These are phyloP conservation scores for Pipistrellus nathusii DNA, from an alignment of 2,797 vertebrate species.

Conservation along the genomic window DNA sequence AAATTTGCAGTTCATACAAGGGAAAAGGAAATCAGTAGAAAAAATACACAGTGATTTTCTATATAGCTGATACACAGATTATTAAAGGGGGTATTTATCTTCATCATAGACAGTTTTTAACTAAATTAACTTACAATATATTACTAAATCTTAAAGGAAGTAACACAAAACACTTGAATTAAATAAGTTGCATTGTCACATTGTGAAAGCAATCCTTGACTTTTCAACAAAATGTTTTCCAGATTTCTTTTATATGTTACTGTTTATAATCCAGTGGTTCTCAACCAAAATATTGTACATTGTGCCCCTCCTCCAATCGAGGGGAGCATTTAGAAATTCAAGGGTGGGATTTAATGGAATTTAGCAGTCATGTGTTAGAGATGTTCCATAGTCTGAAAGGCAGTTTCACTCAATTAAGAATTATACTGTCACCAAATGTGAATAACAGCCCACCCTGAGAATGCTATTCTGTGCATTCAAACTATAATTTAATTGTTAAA, in stretches of 20 bases:
- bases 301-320: background rate
- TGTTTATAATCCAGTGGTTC: constrained; percentile 39
- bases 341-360: background rate
- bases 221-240: constrained; percentile 41
- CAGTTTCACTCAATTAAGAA: background rate
- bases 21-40: constrained; percentile 43
- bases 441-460: background rate
- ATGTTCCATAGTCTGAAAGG: background rate
- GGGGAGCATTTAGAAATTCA: constrained; percentile 17
- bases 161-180: constrained; percentile 3
- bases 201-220: constrained; percentile 41
- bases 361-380: background rate
- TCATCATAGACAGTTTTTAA: constrained; percentile 55
- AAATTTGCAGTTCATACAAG: constrained; percentile 29
- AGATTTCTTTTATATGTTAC: constrained; percentile 30
- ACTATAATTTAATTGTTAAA: constrained; percentile 17
- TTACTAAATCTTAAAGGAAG: constrained; percentile 53
- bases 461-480: background rate
- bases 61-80: background rate
- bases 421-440: constrained; percentile 5
- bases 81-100: constrained; percentile 40
- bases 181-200: background rate
- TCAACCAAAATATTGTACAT: background rate
- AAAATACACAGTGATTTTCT: constrained; percentile 37
- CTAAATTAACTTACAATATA: background rate